Evolutionary conservation across 2,113 vertebrate species (phyloP), one percentile per base, ranked within the genome.

Genomic region (Cheirogaleus medius): DNA sequence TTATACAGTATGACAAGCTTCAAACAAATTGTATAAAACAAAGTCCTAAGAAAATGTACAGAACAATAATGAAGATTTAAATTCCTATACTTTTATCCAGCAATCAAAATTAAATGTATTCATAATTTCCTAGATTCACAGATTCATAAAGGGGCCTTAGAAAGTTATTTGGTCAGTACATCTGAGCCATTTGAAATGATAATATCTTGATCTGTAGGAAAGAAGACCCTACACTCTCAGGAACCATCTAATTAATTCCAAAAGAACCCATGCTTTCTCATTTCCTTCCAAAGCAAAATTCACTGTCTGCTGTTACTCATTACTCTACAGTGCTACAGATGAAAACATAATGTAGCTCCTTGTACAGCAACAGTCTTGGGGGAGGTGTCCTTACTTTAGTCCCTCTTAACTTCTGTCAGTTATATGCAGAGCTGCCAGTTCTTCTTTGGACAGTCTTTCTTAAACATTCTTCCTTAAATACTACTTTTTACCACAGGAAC

Each of bases 121-220:
- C 21, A 56, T 83, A n/a, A 63, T 84, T 74, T 93, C 25, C 54
- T 52, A 8, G 39, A 84, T 88, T 71, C 63, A 84, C 13, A 83
- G 17, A 3, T 82, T 58, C 32, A 17, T 68, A 68, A 68, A 81
- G 47, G 23, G 32, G 54, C 20, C 64, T 71, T 82, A 44, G 60
- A 91, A 86, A 84, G 63, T 91, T 56, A 88, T 80, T 84, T 85
- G 63, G 42, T 90, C 37, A 90, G 56, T 58, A 77, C 42, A 87
- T 32, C 68, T 87, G 74, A 87, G 18, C 47, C 76, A 73, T 90
- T 60, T 88, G 34, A 90, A 87, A 44, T 32, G 60, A 52, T 87
- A 44, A 71, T 90, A 81, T 85, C 60, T 90, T 87, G 27, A 23
- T 91, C 64, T 84, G 64, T 64, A 64, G 10, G 39, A 37, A 66